A percentile compares a stretch with the other conserved stretches of the same genome.
Conservation (phyloP, 2,797 vertebrate species). For the Hyperoplus lanceolatus region DNA sequence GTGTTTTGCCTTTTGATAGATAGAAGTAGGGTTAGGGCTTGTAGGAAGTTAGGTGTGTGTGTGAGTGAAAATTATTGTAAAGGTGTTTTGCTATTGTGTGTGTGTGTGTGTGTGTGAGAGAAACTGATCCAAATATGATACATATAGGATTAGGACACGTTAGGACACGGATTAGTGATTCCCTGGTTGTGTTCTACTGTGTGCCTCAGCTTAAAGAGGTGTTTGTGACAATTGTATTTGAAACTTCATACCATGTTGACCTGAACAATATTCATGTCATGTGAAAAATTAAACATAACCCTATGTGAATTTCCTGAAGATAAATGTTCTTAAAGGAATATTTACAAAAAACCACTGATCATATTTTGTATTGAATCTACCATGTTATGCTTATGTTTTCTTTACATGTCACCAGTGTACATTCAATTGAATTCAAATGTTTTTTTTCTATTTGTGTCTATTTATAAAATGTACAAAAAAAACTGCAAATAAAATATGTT, state of each 20-base stretch:
- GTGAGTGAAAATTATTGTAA: slow-evolving; percentile 30
- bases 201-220: slow-evolving; percentile 46
- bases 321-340: not conserved
- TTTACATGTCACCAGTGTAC: slow-evolving; percentile 56
- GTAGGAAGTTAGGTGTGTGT: not conserved
- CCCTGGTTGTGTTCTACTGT: not conserved
- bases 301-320: slow-evolving; percentile 20
- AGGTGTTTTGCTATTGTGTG: slow-evolving; percentile 6
- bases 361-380: slow-evolving; percentile 33
- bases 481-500: slow-evolving; percentile 69
- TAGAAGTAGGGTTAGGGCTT: not conserved
- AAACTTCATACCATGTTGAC: slow-evolving; percentile 18
- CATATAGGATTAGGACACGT: not conserved
- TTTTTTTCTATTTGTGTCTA: slow-evolving; percentile 67
- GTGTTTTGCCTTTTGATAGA: slow-evolving; percentile 22
- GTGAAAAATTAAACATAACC: not conserved
- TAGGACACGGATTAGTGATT: slow-evolving; percentile 12
- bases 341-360: slow-evolving; percentile 31
- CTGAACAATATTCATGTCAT: slow-evolving; percentile 35
- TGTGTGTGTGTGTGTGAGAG: slow-evolving; percentile 32
- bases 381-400: slow-evolving; percentile 51
- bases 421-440: slow-evolving; percentile 54
- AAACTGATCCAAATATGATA: slow-evolving; percentile 2
- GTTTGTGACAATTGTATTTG: slow-evolving; percentile 10
- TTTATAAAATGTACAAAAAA: slow-evolving; percentile 81